These are phyloP conservation scores for Macrobrachium rosenbergii DNA, from an alignment of 1,140 invertebrate genomes.

Conservation along the genomic window DNA sequence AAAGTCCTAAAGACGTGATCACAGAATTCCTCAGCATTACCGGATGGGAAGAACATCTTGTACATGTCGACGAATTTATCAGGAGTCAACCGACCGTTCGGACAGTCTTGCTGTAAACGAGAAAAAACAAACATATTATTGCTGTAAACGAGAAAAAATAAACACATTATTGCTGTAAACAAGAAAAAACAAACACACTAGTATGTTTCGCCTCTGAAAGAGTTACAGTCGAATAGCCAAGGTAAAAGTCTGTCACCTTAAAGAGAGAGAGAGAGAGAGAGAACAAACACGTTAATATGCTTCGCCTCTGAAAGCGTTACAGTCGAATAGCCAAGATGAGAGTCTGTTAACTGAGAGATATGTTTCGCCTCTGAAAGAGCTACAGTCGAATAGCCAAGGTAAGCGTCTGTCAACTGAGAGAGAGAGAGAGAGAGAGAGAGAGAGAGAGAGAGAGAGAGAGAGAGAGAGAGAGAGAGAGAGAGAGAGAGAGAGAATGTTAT, in stretches of 20 bases:
- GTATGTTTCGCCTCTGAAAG: no score
- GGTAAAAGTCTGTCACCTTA: no score
- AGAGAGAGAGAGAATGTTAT: not conserved
- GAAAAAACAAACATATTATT: no score
- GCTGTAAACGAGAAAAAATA: no score
- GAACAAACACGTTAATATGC: no score
- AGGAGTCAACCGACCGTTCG: conserved; percentile 95
- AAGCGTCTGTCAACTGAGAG: not conserved
- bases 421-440: conserved; percentile 2
- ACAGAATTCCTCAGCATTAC: conserved; percentile 98
- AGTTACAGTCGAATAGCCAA: no score
- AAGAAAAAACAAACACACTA: no score
- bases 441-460: not conserved
- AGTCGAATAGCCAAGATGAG: no score
- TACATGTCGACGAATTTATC: conserved; percentile 99
- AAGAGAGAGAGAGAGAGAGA: conserved; percentile 73
- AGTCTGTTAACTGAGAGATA: not conserved
- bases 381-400: no score
- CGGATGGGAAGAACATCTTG: conserved; percentile 98
- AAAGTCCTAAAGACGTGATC: conserved; percentile 99
- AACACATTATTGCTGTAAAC: no score
- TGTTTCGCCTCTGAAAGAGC: not conserved
- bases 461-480: conserved; percentile 15
- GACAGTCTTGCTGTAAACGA: conserved; percentile 99
- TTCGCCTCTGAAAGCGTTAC: not conserved